Evolutionary conservation across 2,888 invertebrate species (phyloP), one percentile per base, ranked within the genome.

Genomic region (Allophyes oxyacanthae): DNA sequence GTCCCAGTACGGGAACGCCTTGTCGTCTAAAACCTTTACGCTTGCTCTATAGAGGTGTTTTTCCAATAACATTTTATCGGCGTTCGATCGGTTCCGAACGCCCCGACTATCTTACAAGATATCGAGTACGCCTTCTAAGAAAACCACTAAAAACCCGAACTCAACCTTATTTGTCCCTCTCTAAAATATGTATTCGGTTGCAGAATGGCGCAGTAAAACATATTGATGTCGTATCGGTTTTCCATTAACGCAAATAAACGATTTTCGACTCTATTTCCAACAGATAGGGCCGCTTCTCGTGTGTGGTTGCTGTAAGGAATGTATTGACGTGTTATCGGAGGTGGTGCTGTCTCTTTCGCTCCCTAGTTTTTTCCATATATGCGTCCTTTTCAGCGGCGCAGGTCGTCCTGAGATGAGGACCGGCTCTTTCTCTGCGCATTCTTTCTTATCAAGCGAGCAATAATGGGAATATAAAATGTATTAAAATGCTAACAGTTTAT

Each of bases 311-410:
- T 66, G 78, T 70, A 86, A 88, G 92, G 89, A 94, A 94, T 91
- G 94, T 94, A 94, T 94, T 94, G 94, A 94, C 94, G 94, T 92
- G 92, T 90, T 94, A 94, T 94, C 91, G 94, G 94, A 84, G 87
- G 82, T 89, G 83, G 72, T 81, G 83, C 88, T 78, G 89, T 93
- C 93, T 86, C 87, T 82, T 83, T 94, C 90, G 77, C 79, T 82
- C 88, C 63, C 65, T 71, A 68, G 83, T 80, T 82, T 83, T 82
- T 80, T 82, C 78, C 78, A 79, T 94, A 88, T 87, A 79, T 81
- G 88, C 90, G 87, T 93, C 94, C 84, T 86, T 86, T 75, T 93
- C 91, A 78, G 72, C 82, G 82, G 88, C 90, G 90, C 88, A 89
- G 85, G 85, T 85, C 86, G 86, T 80, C 81, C 82, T 78, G 87